These are phyloP conservation scores for Karalla daura DNA, from an alignment of 2,797 vertebrate species.

Conservation along the genomic window DNA sequence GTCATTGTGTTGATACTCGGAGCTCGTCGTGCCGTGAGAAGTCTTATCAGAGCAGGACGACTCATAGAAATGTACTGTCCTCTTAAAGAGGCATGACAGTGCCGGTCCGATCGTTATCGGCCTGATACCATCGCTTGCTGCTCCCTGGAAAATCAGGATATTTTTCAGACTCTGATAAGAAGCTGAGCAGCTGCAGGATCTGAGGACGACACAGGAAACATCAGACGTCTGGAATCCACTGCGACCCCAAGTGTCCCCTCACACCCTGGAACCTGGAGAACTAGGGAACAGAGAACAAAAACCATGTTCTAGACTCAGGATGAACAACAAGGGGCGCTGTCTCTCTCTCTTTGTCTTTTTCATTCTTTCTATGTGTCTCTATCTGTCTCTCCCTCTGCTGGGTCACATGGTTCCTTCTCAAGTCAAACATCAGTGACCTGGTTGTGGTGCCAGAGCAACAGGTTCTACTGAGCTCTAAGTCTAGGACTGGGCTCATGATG, in stretches of 20 bases:
- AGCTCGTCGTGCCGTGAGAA: slow-evolving; percentile 73
- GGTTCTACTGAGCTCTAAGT: no score
- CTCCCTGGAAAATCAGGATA: slow-evolving; percentile 34
- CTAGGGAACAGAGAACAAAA: no score
- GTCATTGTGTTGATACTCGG: background rate
- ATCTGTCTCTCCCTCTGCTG: no score
- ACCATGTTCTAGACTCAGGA: no score
- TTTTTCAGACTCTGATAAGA: slow-evolving; percentile 56
- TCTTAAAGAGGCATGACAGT: slow-evolving; percentile 83
- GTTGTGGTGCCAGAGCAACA: no score
- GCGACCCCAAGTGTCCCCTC: background rate
- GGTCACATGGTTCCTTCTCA: no score
- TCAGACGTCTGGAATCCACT: background rate
- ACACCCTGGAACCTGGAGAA: no score
- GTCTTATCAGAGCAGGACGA: slow-evolving; percentile 79
- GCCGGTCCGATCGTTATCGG: slow-evolving; percentile 63
- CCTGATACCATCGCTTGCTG: slow-evolving; percentile 49
- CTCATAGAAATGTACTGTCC: slow-evolving; percentile 77
- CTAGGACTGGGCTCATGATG: no score
- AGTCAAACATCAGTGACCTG: no score
- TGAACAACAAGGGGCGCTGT: no score
- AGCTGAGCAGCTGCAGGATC: slow-evolving; percentile 1
- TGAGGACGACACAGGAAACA: background rate
- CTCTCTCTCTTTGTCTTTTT: no score
- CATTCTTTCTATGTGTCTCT: no score